phyloP scores from a whole-genome alignment of 2,113 vertebrate genomes.

The Atlantisia rogersi region DNA sequence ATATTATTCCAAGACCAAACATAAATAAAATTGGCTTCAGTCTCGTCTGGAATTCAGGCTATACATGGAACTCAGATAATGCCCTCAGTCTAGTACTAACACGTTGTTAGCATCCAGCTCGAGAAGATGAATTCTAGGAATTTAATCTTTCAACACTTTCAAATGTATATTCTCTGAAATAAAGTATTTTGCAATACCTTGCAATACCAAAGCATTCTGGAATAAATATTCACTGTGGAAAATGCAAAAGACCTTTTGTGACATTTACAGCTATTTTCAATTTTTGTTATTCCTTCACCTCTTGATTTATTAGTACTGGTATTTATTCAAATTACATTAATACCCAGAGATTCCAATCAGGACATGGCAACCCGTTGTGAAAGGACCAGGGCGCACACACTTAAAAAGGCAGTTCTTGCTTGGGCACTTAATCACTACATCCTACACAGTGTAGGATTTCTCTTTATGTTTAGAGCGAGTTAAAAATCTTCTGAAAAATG shows the following conservation, averaged over 20 bases:
- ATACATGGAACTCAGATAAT: slow-evolving; percentile 51
- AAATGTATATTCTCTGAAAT: slow-evolving; percentile 26
- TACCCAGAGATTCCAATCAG: not conserved
- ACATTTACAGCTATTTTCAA: not conserved
- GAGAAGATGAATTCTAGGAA: slow-evolving; percentile 66
- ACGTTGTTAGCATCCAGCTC: slow-evolving; percentile 17
- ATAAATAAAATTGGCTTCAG: slow-evolving; percentile 36
- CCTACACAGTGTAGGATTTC: not conserved
- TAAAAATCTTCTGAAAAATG: slow-evolving; percentile 55
- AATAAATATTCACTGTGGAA: not conserved
- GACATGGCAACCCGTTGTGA: not conserved
- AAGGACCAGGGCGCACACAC: not conserved
- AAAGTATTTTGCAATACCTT: not conserved
- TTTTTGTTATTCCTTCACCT: not conserved
- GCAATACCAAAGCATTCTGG: not conserved
- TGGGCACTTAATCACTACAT: not conserved
- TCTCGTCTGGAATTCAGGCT: slow-evolving; percentile 59
- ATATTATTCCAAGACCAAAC: slow-evolving; percentile 34
- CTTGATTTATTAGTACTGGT: not conserved
- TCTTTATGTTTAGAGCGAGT: not conserved
- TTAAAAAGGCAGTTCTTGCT: not conserved
- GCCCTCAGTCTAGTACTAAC: slow-evolving; percentile 54
- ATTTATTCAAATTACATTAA: not conserved
- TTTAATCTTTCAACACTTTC: slow-evolving; percentile 59
- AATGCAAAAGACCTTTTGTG: not conserved